A percentile compares a stretch with the other conserved stretches of the same genome.
These are phyloP conservation scores for Orthosia cruda DNA, from an alignment of 2,888 invertebrate species.

Conservation along the genomic window DNA sequence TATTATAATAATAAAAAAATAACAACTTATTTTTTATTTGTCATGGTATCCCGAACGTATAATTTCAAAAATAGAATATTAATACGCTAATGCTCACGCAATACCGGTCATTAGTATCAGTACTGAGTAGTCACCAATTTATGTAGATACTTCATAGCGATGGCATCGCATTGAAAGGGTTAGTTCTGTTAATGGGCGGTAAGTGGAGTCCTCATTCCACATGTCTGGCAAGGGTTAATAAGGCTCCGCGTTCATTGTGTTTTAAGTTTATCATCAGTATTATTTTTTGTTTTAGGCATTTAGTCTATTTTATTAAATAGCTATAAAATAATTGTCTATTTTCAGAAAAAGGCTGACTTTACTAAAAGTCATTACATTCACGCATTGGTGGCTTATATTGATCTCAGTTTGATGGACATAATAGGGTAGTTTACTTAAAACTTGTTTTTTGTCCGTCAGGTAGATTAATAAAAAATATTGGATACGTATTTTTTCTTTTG, in stretches of 20 bases:
- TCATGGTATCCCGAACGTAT: slow-evolving; percentile 10
- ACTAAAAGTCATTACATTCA: too few relatives aligned
- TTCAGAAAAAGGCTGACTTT: too few relatives aligned
- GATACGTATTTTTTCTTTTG: too few relatives aligned
- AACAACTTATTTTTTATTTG: slow-evolving; percentile 14
- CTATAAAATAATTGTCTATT: not conserved
- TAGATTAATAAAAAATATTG: too few relatives aligned
- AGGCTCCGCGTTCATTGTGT: slow-evolving; percentile 43
- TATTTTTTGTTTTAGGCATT: not conserved
- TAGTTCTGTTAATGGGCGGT: slow-evolving; percentile 56
- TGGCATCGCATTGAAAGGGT: slow-evolving; percentile 48
- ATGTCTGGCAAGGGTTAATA: slow-evolving; percentile 60
- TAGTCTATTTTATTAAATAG: too few relatives aligned
- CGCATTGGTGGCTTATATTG: too few relatives aligned
- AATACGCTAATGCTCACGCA: slow-evolving; percentile 48
- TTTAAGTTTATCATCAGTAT: slow-evolving; percentile 22
- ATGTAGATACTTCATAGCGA: slow-evolving; percentile 46
- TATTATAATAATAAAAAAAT: not conserved
- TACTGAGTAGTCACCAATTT: slow-evolving; percentile 28
- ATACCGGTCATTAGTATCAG: slow-evolving; percentile 47
- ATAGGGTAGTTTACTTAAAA: too few relatives aligned
- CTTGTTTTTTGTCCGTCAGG: too few relatives aligned
- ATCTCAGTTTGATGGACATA: too few relatives aligned
- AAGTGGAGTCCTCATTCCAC: slow-evolving; percentile 57
- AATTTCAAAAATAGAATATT: slow-evolving; percentile 63